These are phyloP conservation scores for Ivindomyrus marchei DNA, from an alignment of 2,113 vertebrate genomes.

Conservation along the genomic window DNA sequence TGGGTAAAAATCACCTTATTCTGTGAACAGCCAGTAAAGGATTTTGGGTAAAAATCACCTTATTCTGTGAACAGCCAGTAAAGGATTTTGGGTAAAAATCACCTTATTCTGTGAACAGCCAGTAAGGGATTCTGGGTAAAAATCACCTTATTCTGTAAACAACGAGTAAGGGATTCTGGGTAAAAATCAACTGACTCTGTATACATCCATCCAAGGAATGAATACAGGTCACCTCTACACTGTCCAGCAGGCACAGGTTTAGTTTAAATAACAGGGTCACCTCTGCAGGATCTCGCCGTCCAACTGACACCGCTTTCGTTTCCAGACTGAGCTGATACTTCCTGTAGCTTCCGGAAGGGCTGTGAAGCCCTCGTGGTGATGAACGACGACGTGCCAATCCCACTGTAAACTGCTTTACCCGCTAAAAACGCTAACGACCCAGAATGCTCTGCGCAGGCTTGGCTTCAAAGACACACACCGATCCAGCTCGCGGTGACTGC, in stretches of 20 bases:
- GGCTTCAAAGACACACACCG: neutral
- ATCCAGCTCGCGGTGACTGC: neutral
- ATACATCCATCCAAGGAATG: neutral
- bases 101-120: neutral
- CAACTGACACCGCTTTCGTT: neutral
- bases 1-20: neutral
- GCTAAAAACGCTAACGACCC: neutral
- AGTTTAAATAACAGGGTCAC: neutral
- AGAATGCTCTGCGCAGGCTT: neutral
- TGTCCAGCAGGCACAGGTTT: neutral
- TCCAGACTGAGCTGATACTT: neutral
- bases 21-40: neutral
- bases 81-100: neutral
- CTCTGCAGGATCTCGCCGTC: neutral
- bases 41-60: neutral
- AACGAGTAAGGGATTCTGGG: neutral
- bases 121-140: neutral
- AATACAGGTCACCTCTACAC: neutral
- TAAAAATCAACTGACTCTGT: neutral
- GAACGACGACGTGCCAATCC: neutral
- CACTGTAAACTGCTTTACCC: neutral
- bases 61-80: neutral
- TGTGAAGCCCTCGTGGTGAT: neutral
- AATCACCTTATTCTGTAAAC: neutral
- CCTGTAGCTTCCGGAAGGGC: neutral